A percentile compares a stretch with the other conserved stretches of the same genome.
phyloP scores from a whole-genome alignment of 2,797 vertebrate genomes.

The Intellagama lesueurii region DNA sequence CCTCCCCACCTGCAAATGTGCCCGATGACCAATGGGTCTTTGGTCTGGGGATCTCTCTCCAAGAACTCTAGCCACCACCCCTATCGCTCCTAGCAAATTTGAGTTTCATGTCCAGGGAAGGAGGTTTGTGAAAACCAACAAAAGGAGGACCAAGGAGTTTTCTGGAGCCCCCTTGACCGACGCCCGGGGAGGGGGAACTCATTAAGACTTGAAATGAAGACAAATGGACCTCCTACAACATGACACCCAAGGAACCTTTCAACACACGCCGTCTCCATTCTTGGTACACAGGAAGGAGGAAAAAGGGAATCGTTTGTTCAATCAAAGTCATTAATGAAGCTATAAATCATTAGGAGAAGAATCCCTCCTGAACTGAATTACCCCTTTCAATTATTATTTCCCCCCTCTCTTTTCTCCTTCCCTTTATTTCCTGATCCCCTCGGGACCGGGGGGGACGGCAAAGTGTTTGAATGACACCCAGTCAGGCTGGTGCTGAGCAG shows the following conservation, averaged over 20 bases:
- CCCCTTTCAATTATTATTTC: slow-evolving; percentile 59
- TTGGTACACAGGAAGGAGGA: slow-evolving; percentile 24
- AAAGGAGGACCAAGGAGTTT: too few species aligned
- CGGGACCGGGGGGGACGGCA: background rate
- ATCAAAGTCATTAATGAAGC: slow-evolving; percentile 67
- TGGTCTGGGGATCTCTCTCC: too few species aligned
- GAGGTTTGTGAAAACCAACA: too few species aligned
- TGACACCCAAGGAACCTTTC: slow-evolving; percentile 46
- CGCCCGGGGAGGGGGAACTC: too few species aligned
- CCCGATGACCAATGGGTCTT: too few species aligned
- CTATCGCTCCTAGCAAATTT: too few species aligned
- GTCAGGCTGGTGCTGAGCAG: slow-evolving; percentile 10
- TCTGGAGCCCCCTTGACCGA: too few species aligned
- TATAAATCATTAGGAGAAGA: slow-evolving; percentile 68
- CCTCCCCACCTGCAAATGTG: too few species aligned
- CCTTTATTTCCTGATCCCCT: slow-evolving; percentile 21
- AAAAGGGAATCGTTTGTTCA: slow-evolving; percentile 50
- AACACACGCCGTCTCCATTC: slow-evolving; percentile 28
- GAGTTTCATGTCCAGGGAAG: too few species aligned
- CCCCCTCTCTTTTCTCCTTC: background rate
- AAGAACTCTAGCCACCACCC: too few species aligned
- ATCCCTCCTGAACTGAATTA: slow-evolving; percentile 65
- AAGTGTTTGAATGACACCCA: slow-evolving; percentile 18
- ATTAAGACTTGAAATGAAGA: slow-evolving; percentile 47
- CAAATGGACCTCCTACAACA: slow-evolving; percentile 38